Base-by-base conservation (phyloP, 92 coral and sea anemone genomes). In the Paramuricea clavata region DNA sequence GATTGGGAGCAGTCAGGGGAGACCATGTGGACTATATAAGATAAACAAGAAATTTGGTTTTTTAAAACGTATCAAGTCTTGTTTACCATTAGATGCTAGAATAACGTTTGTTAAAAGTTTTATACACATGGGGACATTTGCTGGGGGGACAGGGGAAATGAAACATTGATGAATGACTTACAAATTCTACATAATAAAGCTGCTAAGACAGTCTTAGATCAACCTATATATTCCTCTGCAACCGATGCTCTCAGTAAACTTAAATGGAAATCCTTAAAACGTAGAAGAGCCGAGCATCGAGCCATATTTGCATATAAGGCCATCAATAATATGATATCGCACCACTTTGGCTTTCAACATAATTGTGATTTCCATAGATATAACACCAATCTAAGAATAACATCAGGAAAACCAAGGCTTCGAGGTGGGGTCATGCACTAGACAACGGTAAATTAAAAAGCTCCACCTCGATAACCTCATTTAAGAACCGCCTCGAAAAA, bases 161-260 rank as follows among this genome's bases (percentile, higher is more conserved):
- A 34, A 11, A 70, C 76, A 19, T 12, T 41, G 2, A 73, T 89
- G 92, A n/a, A 89, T 17, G 76, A 83, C 62, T 71, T 83, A 59
- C 85, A 89, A 83, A 50, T 89, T 28, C 69, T 89, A 41, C 89
- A 89, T 49, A 89, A 89, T 17, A 89, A 89, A 68, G 92, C 89
- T 50, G 89, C 92, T 41, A 80, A 49, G 41, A 25, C 83, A 19
- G 83, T 89, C 35, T 49, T 89, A 50, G 92, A 78, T 47, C 47
- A 62, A 19, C 68, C 88, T 78, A 27, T 70, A 1, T 6, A 5
- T 13, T 43, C 89, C 2, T 85, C 89, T 5, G 89, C 88, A 26
- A 74, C 77, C 42, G 75, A 69, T 31, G 88, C 78, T 30, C 47
- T 76, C 21, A 12, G 60, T 25, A 78, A 39, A 73, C 87, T 81